phyloP scores from a whole-genome alignment of 2,113 vertebrate genomes.

The Nycticryphes semicollaris region DNA sequence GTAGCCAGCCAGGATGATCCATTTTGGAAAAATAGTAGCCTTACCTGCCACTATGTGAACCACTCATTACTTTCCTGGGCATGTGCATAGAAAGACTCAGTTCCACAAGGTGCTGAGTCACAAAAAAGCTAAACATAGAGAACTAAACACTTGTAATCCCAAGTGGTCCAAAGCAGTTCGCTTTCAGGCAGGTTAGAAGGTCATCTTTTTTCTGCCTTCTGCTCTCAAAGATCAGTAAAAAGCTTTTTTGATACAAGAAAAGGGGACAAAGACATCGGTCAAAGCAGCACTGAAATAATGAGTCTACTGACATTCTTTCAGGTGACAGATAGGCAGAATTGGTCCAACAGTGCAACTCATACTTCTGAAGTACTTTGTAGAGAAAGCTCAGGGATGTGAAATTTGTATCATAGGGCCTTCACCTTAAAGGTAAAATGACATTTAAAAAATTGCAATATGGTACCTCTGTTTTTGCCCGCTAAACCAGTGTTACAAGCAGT shows the following conservation, averaged over 20 bases:
- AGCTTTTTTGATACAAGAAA: not conserved
- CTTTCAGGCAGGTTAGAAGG: not conserved
- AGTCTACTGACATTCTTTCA: not conserved
- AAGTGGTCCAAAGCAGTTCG: not conserved
- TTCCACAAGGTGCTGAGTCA: not conserved
- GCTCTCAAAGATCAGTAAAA: not conserved
- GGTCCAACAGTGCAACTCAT: not conserved
- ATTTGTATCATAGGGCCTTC: not conserved
- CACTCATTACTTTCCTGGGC: not conserved
- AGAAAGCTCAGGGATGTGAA: not conserved
- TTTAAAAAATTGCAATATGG: fast-evolving
- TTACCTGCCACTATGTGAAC: not conserved
- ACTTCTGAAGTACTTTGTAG: not conserved
- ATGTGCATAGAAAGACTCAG: not conserved
- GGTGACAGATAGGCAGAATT: not conserved
- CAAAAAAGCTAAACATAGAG: not conserved
- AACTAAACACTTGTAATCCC: not conserved
- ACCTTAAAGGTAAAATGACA: slow-evolving; percentile 7
- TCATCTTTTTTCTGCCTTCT: not conserved
- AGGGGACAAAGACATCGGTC: not conserved
- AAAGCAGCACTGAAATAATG: not conserved
- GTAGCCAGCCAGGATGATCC: not conserved
- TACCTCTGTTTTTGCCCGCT: not conserved
- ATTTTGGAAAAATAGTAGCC: not conserved
- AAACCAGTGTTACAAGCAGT: not conserved